Base-by-base conservation (phyloP, 2,888 invertebrate genomes). In the Dryadula phaetusa region DNA sequence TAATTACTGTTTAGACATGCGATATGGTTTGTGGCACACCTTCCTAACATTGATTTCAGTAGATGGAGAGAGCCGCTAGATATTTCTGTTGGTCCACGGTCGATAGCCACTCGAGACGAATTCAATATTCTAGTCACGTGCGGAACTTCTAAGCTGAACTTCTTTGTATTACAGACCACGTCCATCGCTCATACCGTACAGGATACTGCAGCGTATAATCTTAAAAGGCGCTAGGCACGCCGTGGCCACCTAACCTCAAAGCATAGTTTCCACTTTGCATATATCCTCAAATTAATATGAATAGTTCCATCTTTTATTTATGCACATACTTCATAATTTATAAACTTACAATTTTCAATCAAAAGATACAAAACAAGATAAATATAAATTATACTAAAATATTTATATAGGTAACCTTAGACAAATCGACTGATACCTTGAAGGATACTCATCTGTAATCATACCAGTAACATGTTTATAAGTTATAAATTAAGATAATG, bases 161-260 rank as follows among this genome's bases (percentile, higher is more conserved):
- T 84, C 83, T 86, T 85, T 85, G 87, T 84, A 84, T 80, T 79
- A 80, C 81, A 82, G 81, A 80, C 78, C 75, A 61, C 61, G 66
- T 47, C 60, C 42, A 62, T 53, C 18, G 77, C 72, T 76, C 70
- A 75, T 73, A 80, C 85, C 68, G 74, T 71, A 81, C 86, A 87
- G 87, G 86, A 89, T 84, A 84, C 84, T 75, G 82, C 78, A 80
- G 82, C 84, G 82, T 81, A 77, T 78, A 75, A 81, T 81, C 81
- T 72, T 76, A 87, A 85, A 87, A 82, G 84, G 85, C 75, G 77
- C 78, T 78, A 76, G 73, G 60, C 77, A 77, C 73, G 73, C 76
- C 70, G 75, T 77, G 71, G 76, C 77, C 79, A 79, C 78, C 79
- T 84, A 81, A 86, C 87, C 85, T 79, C 81, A 80, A 86, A 81